phyloP scores from a whole-genome alignment of 1,140 invertebrate species.

The Steinernema feltiae region DNA sequence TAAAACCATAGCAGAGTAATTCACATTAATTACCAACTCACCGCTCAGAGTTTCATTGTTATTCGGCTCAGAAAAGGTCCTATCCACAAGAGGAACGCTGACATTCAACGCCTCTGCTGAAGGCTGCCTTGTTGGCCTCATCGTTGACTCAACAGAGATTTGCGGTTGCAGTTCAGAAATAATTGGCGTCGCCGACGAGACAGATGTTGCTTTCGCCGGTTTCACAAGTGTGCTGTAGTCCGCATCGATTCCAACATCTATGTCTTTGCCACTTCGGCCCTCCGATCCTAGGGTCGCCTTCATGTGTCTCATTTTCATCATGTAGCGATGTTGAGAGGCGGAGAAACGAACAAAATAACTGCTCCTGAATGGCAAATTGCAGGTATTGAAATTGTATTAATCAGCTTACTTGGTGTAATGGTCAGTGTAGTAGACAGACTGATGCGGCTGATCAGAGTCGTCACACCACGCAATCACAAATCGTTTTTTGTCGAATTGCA shows the following conservation, averaged over 20 bases:
- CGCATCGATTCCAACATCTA: conserved; percentile 7
- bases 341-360: conserved; percentile 60
- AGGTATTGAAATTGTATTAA: conserved; percentile 3
- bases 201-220: not conserved
- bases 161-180: not conserved
- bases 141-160: not conserved
- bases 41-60: not conserved
- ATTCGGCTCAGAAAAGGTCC: not conserved
- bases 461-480: conserved; percentile 54
- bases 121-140: not conserved
- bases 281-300: conserved; percentile 35
- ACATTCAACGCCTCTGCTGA: not conserved
- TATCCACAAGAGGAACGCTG: not conserved
- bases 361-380: conserved; percentile 54
- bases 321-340: conserved; percentile 61
- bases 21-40: not conserved
- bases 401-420: conserved; percentile 50
- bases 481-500: conserved; percentile 61
- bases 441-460: conserved; percentile 37
- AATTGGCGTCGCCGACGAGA: too few species aligned
- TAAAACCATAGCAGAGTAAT: too few species aligned
- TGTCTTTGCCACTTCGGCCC: conserved; percentile 19
- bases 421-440: conserved; percentile 54
- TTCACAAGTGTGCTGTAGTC: not conserved
- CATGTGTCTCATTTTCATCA: conserved; percentile 58